Conservation (phyloP, 2,113 vertebrate genomes). For the Junco hyemalis region DNA sequence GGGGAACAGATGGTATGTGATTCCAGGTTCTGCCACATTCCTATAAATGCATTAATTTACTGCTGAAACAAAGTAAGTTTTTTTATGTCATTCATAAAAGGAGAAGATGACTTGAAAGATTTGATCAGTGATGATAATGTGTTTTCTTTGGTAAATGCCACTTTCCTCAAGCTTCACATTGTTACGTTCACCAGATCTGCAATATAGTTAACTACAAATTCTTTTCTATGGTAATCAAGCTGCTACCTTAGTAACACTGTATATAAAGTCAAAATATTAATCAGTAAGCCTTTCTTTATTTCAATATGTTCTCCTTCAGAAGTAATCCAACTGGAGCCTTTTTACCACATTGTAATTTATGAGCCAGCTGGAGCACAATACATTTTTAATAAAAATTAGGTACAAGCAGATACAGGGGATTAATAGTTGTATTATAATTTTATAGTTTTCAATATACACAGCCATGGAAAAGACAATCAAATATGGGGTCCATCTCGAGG, state of each 20-base stretch:
- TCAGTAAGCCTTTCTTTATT: constrained; percentile 11
- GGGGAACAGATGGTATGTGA: constrained; percentile 49
- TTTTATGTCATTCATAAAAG: constrained; percentile 44
- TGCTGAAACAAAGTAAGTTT: neutral
- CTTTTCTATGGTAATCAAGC: constrained; percentile 20
- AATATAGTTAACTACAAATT: constrained; percentile 16
- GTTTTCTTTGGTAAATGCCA: constrained; percentile 15
- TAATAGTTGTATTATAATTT: constrained; percentile 80
- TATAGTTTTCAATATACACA: constrained; percentile 70
- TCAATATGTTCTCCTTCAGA: constrained; percentile 34
- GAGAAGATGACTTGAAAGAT: constrained; percentile 9
- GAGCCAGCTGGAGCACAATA: constrained; percentile 66
- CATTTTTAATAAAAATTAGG: constrained; percentile 81
- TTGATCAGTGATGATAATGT: neutral
- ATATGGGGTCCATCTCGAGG: constrained; percentile 61
- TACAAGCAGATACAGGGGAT: constrained; percentile 78
- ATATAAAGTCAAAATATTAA: constrained; percentile 49
- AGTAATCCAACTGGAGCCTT: constrained; percentile 42
- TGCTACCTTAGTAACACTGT: neutral
- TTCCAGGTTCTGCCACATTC: constrained; percentile 47
- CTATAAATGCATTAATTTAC: constrained; percentile 53
- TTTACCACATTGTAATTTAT: constrained; percentile 51
- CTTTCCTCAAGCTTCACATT: constrained; percentile 3
- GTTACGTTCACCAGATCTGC: neutral
- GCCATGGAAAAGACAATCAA: constrained; percentile 67